Evolutionary conservation across 2,797 vertebrate genomes (phyloP), one percentile per base, ranked within the genome.

Genomic region (Aldrovandia affinis): DNA sequence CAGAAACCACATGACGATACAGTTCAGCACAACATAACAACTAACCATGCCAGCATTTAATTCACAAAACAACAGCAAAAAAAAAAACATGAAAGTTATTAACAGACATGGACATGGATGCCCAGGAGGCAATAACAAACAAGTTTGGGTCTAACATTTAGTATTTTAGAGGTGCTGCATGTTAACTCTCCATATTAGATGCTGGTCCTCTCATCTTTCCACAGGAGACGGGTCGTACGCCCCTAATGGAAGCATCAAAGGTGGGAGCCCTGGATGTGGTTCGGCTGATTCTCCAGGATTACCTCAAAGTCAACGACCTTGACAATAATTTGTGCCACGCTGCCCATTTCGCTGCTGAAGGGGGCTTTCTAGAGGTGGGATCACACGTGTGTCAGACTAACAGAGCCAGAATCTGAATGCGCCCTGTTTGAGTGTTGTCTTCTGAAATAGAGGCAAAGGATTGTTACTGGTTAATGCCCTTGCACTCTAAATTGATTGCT

Each of bases 291-390:
- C 93, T 99, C 1, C 95, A 89, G 88, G 95, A 86, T 89, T 97
- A 97, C 39, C 97, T 92, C 0, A 88, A 97, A 15, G 96, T 96
- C 47, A 97, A 96, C 28, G 36, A 91, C 0, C 86, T 95, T 86
- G 97, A 99, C 91, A 89, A 87, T 0, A 93, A 96, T 2, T 91
- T 94, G 83, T 91, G 93, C 87, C 91, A 93, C 0, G 97, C 97
- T 1, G 94, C 95, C 0, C 98, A 99, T 92, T 98, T 97, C 1
- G 97, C 98, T 0, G 97, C 98, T 85, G 96, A 95, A 95, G 96
- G 95, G 81, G 97, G 97, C 83, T 97, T 93, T 88, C 95, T 98
- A 83, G 96, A 98, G 95, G 98, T 99, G 95, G 89, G 36, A 18
- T 78, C 44, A 10, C 55, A 25, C 83, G 9, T 36, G 22, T 68